phyloP scores from a whole-genome alignment of 2,797 vertebrate genomes.

The Chelonia mydas region DNA sequence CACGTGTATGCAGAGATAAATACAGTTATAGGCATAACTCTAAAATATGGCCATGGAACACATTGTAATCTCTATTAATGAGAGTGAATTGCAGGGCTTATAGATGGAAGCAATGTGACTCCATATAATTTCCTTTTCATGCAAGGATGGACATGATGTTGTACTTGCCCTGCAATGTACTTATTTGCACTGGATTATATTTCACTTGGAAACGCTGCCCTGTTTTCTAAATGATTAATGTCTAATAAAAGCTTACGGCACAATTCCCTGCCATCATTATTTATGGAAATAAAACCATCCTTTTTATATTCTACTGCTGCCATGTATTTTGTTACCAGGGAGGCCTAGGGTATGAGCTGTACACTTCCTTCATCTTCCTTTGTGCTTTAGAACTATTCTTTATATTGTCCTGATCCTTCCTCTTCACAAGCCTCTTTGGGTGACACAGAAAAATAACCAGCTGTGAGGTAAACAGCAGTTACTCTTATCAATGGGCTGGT shows the following conservation, averaged over 20 bases:
- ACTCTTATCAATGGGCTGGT: neutral
- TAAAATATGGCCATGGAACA: constrained; percentile 24
- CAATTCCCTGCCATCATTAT: constrained; percentile 41
- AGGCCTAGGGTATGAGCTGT: neutral
- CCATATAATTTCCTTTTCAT: constrained; percentile 43
- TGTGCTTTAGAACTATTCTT: neutral
- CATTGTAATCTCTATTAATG: constrained; percentile 21
- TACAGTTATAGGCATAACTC: neutral
- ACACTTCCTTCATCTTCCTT: neutral
- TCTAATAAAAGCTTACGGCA: constrained; percentile 50
- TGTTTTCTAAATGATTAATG: constrained; percentile 59
- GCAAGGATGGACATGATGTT: constrained; percentile 34
- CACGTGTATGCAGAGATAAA: neutral
- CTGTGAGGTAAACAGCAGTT: neutral
- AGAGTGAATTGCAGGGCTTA: constrained; percentile 18
- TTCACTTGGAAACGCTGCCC: constrained; percentile 57
- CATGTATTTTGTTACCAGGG: neutral
- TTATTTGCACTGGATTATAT: constrained; percentile 58
- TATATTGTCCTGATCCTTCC: no score
- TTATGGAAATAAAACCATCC: constrained; percentile 44
- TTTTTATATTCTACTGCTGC: neutral
- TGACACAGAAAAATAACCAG: neutral
- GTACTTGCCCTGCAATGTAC: constrained; percentile 1
- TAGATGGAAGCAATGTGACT: constrained; percentile 23
- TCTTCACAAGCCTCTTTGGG: neutral